Evolutionary conservation across 2,888 invertebrate species (phyloP).

Genomic region (Sceliomorpha sp.): DNA sequence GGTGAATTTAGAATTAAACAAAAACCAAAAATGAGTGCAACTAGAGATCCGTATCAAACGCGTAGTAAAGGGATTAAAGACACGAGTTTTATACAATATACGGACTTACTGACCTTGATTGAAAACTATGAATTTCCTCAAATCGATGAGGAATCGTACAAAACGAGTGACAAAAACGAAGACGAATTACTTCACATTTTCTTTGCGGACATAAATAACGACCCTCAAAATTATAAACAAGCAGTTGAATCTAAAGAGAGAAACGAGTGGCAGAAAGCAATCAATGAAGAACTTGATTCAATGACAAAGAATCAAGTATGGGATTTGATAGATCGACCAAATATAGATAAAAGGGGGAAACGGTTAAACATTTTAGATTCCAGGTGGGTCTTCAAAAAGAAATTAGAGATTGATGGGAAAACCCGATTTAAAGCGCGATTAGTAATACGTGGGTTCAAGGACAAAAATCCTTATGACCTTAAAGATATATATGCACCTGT

Average conservation of each 20-base stretch:
- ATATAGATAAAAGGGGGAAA: background rate
- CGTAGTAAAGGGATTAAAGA: conserved; percentile 1
- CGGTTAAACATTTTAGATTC: conserved; percentile 26
- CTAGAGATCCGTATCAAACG: conserved; percentile 1
- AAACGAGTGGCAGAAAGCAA: conserved; percentile 29
- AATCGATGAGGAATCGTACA: too few relatives aligned
- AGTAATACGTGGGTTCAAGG: too few relatives aligned
- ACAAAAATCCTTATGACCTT: conserved; percentile 22
- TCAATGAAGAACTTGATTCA: conserved; percentile 22
- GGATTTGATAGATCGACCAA: conserved; percentile 8
- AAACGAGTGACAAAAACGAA: too few relatives aligned
- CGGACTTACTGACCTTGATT: too few relatives aligned
- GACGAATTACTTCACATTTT: too few relatives aligned
- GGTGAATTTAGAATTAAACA: background rate
- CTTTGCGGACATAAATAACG: conserved; percentile 14
- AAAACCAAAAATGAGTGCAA: background rate
- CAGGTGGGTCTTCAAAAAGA: conserved; percentile 38
- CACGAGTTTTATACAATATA: background rate
- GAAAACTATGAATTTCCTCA: too few relatives aligned
- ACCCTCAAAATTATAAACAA: conserved; percentile 20
- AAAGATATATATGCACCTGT: conserved; percentile 36
- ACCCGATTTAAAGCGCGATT: conserved; percentile 20
- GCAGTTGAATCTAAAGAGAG: conserved; percentile 30
- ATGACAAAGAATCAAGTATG: conserved; percentile 30
- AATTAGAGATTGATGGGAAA: conserved; percentile 4